These are phyloP conservation scores for Reticulitermes speratus DNA, from an alignment of 1,140 invertebrate genomes.

Conservation along the genomic window DNA sequence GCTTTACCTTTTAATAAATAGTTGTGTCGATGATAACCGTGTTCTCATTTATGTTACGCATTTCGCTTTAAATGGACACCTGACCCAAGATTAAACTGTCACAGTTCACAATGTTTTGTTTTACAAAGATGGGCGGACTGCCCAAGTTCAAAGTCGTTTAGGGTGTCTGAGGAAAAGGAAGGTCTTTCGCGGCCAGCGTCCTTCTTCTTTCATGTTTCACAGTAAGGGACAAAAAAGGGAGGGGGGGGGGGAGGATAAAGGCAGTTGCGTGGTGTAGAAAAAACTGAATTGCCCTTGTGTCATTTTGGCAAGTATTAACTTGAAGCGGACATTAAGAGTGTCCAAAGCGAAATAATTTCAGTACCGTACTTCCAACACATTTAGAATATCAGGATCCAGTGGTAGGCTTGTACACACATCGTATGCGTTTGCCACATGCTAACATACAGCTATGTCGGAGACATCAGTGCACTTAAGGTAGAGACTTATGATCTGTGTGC, in stretches of 20 bases:
- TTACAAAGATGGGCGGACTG: not conserved
- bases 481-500: too few relatives aligned
- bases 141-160: not conserved
- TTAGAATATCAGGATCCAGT: too few relatives aligned
- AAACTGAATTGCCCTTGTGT: not conserved
- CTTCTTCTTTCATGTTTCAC: not conserved
- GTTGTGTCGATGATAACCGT: too few relatives aligned
- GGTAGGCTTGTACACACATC: too few relatives aligned
- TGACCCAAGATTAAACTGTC: not conserved
- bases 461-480: too few relatives aligned
- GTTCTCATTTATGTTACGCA: too few relatives aligned
- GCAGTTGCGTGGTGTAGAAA: not conserved
- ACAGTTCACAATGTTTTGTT: not conserved
- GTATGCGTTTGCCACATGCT: too few relatives aligned
- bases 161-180: not conserved
- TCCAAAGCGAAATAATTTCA: too few relatives aligned
- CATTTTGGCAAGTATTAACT: not conserved
- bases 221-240: not conserved
- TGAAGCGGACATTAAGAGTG: not conserved
- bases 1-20: too few relatives aligned
- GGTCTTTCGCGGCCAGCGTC: not conserved
- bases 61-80: not conserved
- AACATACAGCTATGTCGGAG: too few relatives aligned
- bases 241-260: not conserved
- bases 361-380: too few relatives aligned